phyloP scores from a whole-genome alignment of 2,888 invertebrate species.

The Calephelis perditalis region DNA sequence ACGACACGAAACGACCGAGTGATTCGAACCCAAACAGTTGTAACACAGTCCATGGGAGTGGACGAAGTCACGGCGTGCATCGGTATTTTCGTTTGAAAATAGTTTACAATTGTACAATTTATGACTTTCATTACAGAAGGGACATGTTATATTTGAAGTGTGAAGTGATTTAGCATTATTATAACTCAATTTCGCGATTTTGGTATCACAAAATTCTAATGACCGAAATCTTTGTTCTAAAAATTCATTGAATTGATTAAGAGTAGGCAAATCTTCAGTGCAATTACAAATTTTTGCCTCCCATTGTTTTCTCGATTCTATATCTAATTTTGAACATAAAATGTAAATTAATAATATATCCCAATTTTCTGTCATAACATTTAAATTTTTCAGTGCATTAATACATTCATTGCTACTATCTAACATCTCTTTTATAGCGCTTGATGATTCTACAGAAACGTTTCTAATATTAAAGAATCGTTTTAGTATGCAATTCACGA shows the following conservation, averaged over 20 bases:
- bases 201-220: background rate
- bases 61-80: slow-evolving; percentile 27
- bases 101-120: slow-evolving; percentile 29
- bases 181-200: background rate
- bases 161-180: slow-evolving; percentile 15
- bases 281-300: slow-evolving; percentile 23
- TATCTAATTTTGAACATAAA: slow-evolving; percentile 27
- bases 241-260: too few species aligned
- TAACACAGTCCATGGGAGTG: slow-evolving; percentile 29
- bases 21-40: slow-evolving; percentile 22
- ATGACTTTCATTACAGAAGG: slow-evolving; percentile 30
- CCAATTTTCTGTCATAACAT: slow-evolving; percentile 25
- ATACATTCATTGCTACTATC: slow-evolving; percentile 8
- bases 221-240: too few species aligned
- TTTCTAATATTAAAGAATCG: slow-evolving; percentile 20
- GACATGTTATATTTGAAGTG: slow-evolving; percentile 22
- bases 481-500: slow-evolving; percentile 27
- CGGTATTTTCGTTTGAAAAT: slow-evolving; percentile 24
- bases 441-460: slow-evolving; percentile 9
- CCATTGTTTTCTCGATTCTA: slow-evolving; percentile 28
- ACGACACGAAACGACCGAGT: slow-evolving; percentile 25
- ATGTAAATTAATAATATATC: slow-evolving; percentile 30
- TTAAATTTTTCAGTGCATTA: slow-evolving; percentile 23
- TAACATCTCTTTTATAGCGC: slow-evolving; percentile 12
- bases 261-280: slow-evolving; percentile 28